phyloP scores from a whole-genome alignment of 2,797 vertebrate species.

The Emydoidea blandingii region DNA sequence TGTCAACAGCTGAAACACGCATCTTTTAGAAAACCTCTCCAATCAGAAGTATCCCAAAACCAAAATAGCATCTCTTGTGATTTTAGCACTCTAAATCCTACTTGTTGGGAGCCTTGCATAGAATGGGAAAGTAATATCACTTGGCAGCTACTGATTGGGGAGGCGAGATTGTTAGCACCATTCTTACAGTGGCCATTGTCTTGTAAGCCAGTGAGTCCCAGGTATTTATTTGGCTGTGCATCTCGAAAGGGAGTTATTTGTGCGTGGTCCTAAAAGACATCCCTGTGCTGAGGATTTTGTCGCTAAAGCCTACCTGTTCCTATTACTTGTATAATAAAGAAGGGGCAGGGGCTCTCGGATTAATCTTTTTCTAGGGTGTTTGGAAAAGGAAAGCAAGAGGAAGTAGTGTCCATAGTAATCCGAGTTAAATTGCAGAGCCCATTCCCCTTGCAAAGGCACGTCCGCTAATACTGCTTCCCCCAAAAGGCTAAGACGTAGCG shows the following conservation, averaged over 20 bases:
- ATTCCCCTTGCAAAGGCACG: rapidly evolving
- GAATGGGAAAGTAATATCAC: background rate
- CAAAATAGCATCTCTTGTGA: background rate
- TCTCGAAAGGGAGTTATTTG: background rate
- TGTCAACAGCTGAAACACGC: background rate
- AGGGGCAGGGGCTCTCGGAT: background rate
- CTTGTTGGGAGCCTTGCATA: rapidly evolving
- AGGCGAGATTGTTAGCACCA: background rate
- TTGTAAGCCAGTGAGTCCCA: background rate
- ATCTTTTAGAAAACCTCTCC: background rate
- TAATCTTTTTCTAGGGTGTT: background rate
- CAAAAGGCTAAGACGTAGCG: background rate
- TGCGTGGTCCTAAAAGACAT: background rate
- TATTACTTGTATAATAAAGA: rapidly evolving
- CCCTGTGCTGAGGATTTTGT: rapidly evolving
- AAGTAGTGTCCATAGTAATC: background rate
- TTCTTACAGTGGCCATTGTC: rapidly evolving
- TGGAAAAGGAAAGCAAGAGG: background rate
- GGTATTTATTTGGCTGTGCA: rapidly evolving
- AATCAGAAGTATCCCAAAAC: rapidly evolving
- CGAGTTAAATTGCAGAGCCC: background rate
- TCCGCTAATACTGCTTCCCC: background rate
- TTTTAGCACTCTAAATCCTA: background rate
- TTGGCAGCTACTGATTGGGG: background rate
- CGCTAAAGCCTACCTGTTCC: background rate